Conservation (phyloP, 2,797 vertebrate genomes). For the Rhinoraja longicauda region DNA sequence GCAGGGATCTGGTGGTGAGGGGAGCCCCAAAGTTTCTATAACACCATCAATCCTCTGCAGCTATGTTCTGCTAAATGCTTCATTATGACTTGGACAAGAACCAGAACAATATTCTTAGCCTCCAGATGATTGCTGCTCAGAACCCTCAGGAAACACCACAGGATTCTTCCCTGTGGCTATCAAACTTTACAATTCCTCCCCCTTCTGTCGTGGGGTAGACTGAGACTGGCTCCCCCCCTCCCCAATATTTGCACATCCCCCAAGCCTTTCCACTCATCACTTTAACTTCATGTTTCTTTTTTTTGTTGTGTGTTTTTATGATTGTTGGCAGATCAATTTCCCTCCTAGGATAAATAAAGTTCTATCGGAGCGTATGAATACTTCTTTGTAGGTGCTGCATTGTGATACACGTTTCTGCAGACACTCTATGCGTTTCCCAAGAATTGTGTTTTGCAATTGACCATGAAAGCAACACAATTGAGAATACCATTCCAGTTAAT, state of each 20-base stretch:
- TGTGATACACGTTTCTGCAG: constrained; percentile 10
- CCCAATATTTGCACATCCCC: too few relatives aligned
- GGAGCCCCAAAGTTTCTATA: constrained; percentile 13
- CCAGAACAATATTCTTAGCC: constrained; percentile 11
- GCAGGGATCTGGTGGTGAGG: background rate
- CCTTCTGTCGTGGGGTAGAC: too few relatives aligned
- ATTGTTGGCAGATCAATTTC: too few relatives aligned
- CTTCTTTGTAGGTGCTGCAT: constrained; percentile 12
- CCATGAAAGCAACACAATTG: background rate
- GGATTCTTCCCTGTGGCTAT: too few relatives aligned
- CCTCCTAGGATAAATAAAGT: background rate
- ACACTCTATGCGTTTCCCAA: background rate
- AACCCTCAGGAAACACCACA: background rate
- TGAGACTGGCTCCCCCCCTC: too few relatives aligned
- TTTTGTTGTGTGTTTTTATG: too few relatives aligned
- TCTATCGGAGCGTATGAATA: too few relatives aligned
- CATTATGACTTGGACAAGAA: background rate
- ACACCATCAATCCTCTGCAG: background rate
- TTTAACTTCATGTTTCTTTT: too few relatives aligned
- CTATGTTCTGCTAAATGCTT: background rate
- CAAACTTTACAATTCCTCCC: too few relatives aligned
- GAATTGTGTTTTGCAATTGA: background rate
- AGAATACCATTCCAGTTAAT: constrained; percentile 11
- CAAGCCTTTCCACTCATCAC: too few relatives aligned
- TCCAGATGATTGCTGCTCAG: constrained; percentile 17